These are phyloP conservation scores for Gonioctena quinquepunctata DNA, from an alignment of 1,140 invertebrate species.

Conservation along the genomic window DNA sequence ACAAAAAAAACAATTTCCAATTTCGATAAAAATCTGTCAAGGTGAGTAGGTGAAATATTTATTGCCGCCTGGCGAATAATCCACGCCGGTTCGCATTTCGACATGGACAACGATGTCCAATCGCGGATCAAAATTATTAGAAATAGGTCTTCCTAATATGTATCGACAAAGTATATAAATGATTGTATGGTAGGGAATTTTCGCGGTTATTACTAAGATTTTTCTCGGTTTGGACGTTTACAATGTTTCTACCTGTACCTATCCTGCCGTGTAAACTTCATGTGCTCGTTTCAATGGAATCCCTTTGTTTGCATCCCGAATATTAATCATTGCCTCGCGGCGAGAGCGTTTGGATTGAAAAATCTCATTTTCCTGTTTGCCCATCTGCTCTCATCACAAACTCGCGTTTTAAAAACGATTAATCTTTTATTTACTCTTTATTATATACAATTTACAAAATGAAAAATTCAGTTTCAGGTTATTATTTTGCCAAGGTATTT, in stretches of 20 bases:
- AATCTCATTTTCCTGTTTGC: too few relatives aligned
- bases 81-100: conserved; percentile 32
- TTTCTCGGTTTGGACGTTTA: background rate
- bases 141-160: background rate
- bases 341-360: too few relatives aligned
- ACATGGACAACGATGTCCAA: conserved; percentile 24
- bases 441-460: background rate
- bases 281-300: conserved; percentile 38
- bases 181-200: conserved; percentile 12
- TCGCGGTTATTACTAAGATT: background rate
- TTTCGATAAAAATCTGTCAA: conserved; percentile 3
- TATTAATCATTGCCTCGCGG: background rate
- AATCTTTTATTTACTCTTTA: too few relatives aligned
- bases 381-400: too few relatives aligned
- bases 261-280: conserved; percentile 27
- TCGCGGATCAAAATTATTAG: background rate
- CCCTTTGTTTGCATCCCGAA: conserved; percentile 37
- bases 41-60: conserved; percentile 27
- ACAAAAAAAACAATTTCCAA: conserved; percentile 2
- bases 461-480: conserved; percentile 13
- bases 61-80: conserved; percentile 17
- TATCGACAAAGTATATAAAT: too few relatives aligned
- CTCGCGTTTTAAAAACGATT: too few relatives aligned
- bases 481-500: conserved; percentile 19
- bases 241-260: background rate